Conservation (phyloP, 92 coral and sea anemone species). For the Bergia sp. region DNA sequence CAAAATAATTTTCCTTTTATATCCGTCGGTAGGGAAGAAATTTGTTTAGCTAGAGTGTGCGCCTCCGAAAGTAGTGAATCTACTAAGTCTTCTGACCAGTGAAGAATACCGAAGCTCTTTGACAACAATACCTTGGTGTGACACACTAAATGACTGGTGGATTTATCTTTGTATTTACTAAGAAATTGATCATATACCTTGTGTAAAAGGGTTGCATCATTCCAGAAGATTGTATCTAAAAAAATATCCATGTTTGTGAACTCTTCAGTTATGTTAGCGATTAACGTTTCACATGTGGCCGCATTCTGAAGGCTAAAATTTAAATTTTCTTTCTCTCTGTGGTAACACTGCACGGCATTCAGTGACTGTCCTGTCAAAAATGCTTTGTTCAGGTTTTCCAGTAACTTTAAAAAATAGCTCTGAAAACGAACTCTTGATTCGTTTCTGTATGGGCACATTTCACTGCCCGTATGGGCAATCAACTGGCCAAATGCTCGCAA, state of each 20-base stretch:
- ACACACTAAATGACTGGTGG: not conserved
- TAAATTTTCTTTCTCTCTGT: not conserved
- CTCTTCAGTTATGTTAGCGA: not conserved
- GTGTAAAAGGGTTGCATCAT: not conserved
- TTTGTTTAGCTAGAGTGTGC: not conserved
- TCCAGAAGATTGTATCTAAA: not conserved
- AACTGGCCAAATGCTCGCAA: not conserved
- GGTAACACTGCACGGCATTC: not conserved
- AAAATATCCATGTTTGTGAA: not conserved
- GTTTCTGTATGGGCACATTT: not conserved
- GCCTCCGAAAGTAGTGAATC: not conserved
- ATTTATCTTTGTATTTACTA: not conserved
- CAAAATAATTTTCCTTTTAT: not conserved
- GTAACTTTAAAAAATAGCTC: not conserved
- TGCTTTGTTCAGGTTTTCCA: not conserved
- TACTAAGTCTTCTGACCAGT: not conserved
- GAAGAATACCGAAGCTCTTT: not conserved
- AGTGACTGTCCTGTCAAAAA: constrained; percentile 24
- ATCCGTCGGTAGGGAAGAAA: not conserved
- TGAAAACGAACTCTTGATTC: not conserved
- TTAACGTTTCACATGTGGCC: not conserved
- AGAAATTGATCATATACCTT: constrained; percentile 9
- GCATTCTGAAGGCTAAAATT: not conserved
- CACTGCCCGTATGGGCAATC: not conserved
- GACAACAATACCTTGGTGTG: not conserved